A percentile compares a stretch with the other conserved stretches of the same genome.
Conservation (phyloP, 2,797 vertebrate species). For the Schizopygopsis malacanthus region DNA sequence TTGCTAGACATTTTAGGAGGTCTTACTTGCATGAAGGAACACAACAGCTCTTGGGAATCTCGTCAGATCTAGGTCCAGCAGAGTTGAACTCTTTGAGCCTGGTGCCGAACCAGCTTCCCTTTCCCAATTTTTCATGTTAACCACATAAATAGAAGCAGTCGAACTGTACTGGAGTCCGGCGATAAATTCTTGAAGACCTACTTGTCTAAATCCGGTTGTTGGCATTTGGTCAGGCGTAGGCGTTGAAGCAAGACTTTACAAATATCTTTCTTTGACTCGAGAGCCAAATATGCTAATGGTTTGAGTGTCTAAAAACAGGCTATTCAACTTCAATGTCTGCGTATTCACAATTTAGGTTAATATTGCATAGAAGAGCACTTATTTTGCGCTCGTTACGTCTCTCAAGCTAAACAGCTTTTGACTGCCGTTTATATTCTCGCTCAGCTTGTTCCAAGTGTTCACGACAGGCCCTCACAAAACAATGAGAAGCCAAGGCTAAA, state of each 20-base stretch:
- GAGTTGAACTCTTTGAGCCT: conserved; percentile 32
- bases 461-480: conserved; percentile 6
- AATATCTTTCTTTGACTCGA: conserved; percentile 19
- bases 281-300: conserved; percentile 31
- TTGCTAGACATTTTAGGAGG: conserved; percentile 60
- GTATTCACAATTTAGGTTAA: neutral
- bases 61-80: conserved; percentile 38
- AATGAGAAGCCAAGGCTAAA: conserved; percentile 16
- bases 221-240: conserved; percentile 9
- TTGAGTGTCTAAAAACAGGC: conserved; percentile 13
- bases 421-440: conserved; percentile 16
- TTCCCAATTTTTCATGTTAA: conserved; percentile 41
- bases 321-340: neutral
- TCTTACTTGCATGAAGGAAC: conserved; percentile 47
- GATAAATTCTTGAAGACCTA: conserved; percentile 6
- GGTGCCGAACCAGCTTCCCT: neutral
- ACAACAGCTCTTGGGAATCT: conserved; percentile 37
- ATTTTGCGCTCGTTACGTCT: conserved; percentile 22
- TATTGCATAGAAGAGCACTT: conserved; percentile 7
- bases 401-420: conserved; percentile 27
- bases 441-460: conserved; percentile 17
- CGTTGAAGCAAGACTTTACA: conserved; percentile 1
- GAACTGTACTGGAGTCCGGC: neutral
- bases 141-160: conserved; percentile 41
- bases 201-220: conserved; percentile 16